phyloP scores from a whole-genome alignment of 2,113 vertebrate genomes.

The Solea solea region DNA sequence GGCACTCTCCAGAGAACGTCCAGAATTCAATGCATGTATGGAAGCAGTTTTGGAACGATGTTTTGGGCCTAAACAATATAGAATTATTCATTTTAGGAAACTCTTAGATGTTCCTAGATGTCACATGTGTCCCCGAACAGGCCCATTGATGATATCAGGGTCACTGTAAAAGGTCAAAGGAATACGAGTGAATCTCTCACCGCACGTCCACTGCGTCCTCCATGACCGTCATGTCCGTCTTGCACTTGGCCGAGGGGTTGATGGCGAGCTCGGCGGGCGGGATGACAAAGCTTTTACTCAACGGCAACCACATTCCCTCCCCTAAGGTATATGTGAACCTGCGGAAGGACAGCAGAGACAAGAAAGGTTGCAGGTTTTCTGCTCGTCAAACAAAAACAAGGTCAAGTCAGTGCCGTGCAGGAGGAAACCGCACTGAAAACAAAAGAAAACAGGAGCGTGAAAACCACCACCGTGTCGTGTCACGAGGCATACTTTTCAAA shows the following conservation, averaged over 20 bases:
- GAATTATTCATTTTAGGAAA: no score
- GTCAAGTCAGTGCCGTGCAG: background rate
- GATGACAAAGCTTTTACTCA: conserved; percentile 99
- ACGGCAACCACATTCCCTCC: conserved; percentile 97
- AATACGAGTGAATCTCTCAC: conserved; percentile 73
- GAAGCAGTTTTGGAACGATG: no score
- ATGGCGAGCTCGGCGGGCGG: conserved; percentile 96
- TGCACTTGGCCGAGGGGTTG: conserved; percentile 98
- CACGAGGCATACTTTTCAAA: conserved; percentile 13
- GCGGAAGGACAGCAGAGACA: conserved; percentile 30
- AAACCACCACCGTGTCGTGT: background rate
- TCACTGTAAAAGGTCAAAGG: no score
- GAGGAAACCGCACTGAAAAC: background rate
- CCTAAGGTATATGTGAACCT: conserved; percentile 98
- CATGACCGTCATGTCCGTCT: conserved; percentile 99
- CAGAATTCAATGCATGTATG: no score
- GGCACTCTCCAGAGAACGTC: no score
- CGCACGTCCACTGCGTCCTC: conserved; percentile 97
- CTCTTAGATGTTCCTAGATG: no score
- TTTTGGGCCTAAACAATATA: no score
- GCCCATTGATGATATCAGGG: no score
- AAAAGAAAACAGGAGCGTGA: background rate
- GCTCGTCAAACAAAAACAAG: background rate
- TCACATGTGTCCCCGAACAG: no score
- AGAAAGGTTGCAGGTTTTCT: background rate